Conservation (phyloP, 2,888 invertebrate species). For the Argynnis bischoffii region DNA sequence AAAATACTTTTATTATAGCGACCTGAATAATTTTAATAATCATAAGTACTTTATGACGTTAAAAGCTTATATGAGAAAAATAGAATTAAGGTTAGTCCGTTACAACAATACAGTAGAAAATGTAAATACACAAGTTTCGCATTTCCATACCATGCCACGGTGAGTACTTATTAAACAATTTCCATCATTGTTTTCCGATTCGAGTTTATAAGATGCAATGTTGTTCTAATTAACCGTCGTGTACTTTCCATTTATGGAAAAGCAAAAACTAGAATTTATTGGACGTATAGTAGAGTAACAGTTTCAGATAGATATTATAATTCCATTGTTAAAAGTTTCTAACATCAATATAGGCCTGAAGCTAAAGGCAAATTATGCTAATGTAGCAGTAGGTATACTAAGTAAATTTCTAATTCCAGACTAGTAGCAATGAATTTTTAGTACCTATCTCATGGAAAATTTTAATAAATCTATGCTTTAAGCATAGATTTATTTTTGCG, state of each 20-base stretch:
- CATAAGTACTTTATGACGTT: slow-evolving; percentile 8
- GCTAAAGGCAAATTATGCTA: too few species aligned
- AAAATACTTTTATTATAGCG: too few species aligned
- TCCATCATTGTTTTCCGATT: slow-evolving; percentile 24
- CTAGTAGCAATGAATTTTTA: neutral
- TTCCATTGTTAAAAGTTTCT: neutral
- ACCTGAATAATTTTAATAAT: slow-evolving; percentile 4
- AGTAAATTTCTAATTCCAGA: neutral
- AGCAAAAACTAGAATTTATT: slow-evolving; percentile 26
- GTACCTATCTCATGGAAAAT: too few species aligned
- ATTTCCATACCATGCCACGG: slow-evolving; percentile 20
- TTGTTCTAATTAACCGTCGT: slow-evolving; percentile 14
- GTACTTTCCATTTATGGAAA: neutral
- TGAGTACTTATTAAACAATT: slow-evolving; percentile 16
- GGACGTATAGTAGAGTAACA: slow-evolving; percentile 18
- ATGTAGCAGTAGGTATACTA: too few species aligned
- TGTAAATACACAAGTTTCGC: slow-evolving; percentile 16
- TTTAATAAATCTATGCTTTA: too few species aligned
- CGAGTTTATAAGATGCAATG: slow-evolving; percentile 20
- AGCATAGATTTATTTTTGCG: too few species aligned
- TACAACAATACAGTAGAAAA: slow-evolving; percentile 15
- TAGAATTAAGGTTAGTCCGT: slow-evolving; percentile 17
- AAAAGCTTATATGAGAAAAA: slow-evolving; percentile 10
- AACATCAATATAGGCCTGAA: neutral
- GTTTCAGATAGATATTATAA: neutral